A percentile compares a stretch with the other conserved stretches of the same genome.
These are phyloP conservation scores for Sigmodon hispidus DNA, from an alignment of 2,113 vertebrate species.

Conservation along the genomic window DNA sequence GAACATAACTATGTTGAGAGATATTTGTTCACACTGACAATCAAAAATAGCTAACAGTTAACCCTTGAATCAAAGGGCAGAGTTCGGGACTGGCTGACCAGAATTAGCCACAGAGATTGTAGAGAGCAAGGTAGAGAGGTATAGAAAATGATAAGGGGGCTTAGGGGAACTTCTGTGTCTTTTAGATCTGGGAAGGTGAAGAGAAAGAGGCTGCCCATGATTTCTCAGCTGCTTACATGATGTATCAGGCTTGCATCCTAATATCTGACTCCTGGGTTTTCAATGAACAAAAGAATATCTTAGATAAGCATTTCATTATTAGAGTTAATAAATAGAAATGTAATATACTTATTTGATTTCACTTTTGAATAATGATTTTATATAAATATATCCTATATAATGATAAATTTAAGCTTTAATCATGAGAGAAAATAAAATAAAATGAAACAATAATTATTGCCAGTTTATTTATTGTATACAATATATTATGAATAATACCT, in stretches of 20 bases:
- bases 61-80: too few species aligned
- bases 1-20: background rate
- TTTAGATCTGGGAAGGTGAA: too few species aligned
- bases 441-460: background rate
- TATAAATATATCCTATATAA: background rate
- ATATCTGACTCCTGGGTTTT: background rate
- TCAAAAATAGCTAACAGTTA: too few species aligned
- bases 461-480: background rate
- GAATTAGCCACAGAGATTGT: too few species aligned
- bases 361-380: background rate
- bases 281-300: background rate
- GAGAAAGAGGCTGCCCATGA: too few species aligned
- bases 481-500: background rate
- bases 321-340: background rate
- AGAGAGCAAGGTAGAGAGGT: too few species aligned
- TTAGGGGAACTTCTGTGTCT: too few species aligned
- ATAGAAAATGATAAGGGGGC: too few species aligned
- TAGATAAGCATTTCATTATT: background rate
- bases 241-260: too few species aligned
- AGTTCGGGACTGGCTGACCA: too few species aligned
- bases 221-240: too few species aligned
- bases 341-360: background rate
- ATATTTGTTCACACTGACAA: too few species aligned
- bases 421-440: background rate
- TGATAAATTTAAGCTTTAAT: background rate